Base-by-base conservation (phyloP, 2,113 vertebrate genomes). In the Tautogolabrus adspersus region DNA sequence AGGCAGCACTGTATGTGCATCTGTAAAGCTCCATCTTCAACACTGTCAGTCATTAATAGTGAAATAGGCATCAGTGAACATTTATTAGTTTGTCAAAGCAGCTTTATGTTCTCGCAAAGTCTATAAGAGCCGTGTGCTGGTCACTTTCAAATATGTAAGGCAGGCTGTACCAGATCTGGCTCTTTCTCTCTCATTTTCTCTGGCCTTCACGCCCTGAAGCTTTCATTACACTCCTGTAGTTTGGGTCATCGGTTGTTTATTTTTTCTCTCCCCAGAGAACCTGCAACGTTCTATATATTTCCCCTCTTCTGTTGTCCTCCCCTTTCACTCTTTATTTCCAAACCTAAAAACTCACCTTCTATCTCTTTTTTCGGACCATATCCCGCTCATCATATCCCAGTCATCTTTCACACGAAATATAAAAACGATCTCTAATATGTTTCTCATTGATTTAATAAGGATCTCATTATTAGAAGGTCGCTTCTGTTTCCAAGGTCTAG, bases 21-120 rank as follows among this genome's bases (percentile, higher is more conserved):
- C 47, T 62, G 61, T 42, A 57, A n/a, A 57, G 21, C 75, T 80
- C 22, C 62, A 70, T 82, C 49, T 66, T 75, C 59, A 83, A 65
- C 62, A 79, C 61, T 37, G 61, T 58, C 69, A 63, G 58, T 75
- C 74, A 74, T 89, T 85, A 88, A 87, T 85, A 79, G 71, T 87
- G 77, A 81, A 67, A 15, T 77, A 66, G 47, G n/a, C 26, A 26
- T 44, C 60, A 79, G 59, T 69, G 68, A 84, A 88, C 80, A 81
- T 86, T 68, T 87, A 85, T 87, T 72, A 75, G 74, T 21, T 60
- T 86, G 78, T 81, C 75, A 76, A 75, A 73, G 7, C 4, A 5
- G 10, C 58, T 84, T 71, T 6, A 9, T 74, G 40, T 82, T 84
- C 64, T 58, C 66, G 63, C 38, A 68, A 68, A 82, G 38, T 67